Percentiles rank a stretch among this genome's conserved stretches.
These are phyloP conservation scores for Alouatta palliata DNA, from an alignment of 2,113 vertebrate species.

Conservation along the genomic window DNA sequence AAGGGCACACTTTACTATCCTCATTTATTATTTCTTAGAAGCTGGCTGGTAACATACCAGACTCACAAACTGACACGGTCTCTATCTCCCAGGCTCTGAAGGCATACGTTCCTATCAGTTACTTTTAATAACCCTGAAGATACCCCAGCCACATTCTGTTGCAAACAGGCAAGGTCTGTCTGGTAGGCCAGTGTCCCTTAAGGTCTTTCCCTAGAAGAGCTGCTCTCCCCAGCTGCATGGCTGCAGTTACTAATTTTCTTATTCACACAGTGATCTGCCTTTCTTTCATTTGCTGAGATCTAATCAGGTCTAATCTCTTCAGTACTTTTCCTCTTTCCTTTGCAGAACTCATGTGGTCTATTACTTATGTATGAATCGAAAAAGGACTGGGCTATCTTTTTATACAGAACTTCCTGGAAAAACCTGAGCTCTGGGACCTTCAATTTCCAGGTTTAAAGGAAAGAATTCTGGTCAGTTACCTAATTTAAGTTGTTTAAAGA, in stretches of 20 bases:
- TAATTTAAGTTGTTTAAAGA: slow-evolving; percentile 9
- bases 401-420: background rate
- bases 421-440: background rate
- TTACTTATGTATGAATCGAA: background rate
- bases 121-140: slow-evolving; percentile 54
- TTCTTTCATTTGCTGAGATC: background rate
- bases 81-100: slow-evolving; percentile 22
- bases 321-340: background rate
- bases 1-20: slow-evolving; percentile 31
- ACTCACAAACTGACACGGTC: background rate
- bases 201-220: background rate
- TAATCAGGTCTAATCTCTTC: background rate
- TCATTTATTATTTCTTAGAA: slow-evolving; percentile 38
- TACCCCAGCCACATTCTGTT: background rate
- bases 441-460: background rate
- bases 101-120: slow-evolving; percentile 38
- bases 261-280: background rate
- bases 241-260: background rate
- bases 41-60: slow-evolving; percentile 43
- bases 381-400: background rate
- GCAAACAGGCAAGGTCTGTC: background rate
- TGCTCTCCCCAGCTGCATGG: background rate
- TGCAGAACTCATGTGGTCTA: background rate
- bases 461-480: background rate
- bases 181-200: background rate